phyloP scores from a whole-genome alignment of 2,113 vertebrate species.

The Cyrtonyx montezumae region DNA sequence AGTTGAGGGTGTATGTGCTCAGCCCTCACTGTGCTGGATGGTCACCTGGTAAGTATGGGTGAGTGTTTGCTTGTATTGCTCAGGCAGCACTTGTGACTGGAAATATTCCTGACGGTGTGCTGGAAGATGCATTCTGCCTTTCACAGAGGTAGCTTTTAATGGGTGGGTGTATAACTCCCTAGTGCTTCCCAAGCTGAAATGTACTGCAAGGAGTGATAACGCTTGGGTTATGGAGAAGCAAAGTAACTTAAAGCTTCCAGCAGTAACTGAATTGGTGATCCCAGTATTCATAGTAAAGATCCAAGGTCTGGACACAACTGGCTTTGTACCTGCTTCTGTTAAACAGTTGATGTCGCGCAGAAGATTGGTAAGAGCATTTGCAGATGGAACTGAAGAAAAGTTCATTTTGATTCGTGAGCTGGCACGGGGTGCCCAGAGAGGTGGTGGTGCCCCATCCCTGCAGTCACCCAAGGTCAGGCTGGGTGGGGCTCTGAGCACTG shows the following conservation, averaged over 20 bases:
- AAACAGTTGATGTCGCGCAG: rapidly evolving
- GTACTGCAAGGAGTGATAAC: rapidly evolving
- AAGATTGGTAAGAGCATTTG: too few relatives aligned
- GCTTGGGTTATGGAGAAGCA: rapidly evolving
- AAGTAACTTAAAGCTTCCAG: rapidly evolving
- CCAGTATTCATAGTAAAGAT: rapidly evolving
- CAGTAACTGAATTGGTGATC: rapidly evolving
- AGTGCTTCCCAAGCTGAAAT: background rate
- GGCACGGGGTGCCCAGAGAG: too few relatives aligned
- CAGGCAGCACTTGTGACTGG: background rate
- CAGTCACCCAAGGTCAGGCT: too few relatives aligned
- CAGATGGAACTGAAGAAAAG: background rate
- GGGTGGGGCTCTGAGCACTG: too few relatives aligned
- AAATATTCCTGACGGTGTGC: rapidly evolving
- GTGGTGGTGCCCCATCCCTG: too few relatives aligned
- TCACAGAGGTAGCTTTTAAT: rapidly evolving
- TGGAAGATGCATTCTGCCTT: rapidly evolving
- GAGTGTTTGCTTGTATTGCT: background rate
- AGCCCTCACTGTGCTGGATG: background rate
- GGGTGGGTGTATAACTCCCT: background rate
- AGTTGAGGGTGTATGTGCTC: background rate
- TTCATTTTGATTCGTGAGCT: background rate
- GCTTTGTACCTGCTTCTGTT: background rate
- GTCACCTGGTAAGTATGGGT: background rate
- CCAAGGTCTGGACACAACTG: background rate